Evolutionary conservation across 2,888 invertebrate species (phyloP).

Genomic region (Pseudoips prasinana): DNA sequence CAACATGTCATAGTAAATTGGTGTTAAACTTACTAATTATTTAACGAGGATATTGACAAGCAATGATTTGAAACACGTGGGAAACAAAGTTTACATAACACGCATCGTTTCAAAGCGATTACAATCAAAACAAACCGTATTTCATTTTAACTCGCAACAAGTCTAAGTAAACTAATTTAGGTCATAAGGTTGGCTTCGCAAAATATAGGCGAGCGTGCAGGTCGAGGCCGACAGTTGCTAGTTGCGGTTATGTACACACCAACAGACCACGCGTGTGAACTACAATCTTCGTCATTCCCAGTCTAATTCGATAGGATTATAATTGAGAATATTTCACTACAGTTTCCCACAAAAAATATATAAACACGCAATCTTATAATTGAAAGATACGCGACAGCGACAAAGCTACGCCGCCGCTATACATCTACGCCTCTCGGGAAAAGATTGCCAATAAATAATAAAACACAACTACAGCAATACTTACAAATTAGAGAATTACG

Average conservation of each 20-base stretch:
- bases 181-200: conserved; percentile 40
- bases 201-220: conserved; percentile 35
- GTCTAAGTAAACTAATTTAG: conserved; percentile 43
- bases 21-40: conserved; percentile 7
- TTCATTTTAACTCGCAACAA: conserved; percentile 21
- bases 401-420: conserved; percentile 26
- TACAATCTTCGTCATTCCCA: conserved; percentile 11
- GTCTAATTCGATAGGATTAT: conserved; percentile 23
- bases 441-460: conserved; percentile 34
- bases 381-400: conserved; percentile 32
- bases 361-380: conserved; percentile 56
- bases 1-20: too few relatives aligned
- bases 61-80: conserved; percentile 11
- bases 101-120: conserved; percentile 12
- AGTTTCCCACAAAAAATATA: conserved; percentile 46
- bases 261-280: conserved; percentile 22
- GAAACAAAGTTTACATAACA: conserved; percentile 25
- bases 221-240: conserved; percentile 30
- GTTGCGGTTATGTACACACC: conserved; percentile 20
- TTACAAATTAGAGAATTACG: conserved; percentile 65
- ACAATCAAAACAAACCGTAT: conserved; percentile 27
- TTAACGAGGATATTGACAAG: conserved; percentile 7
- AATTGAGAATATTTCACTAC: conserved; percentile 34
- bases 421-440: conserved; percentile 39
- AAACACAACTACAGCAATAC: conserved; percentile 57